Evolutionary conservation across 2,113 vertebrate species (phyloP), one percentile per base, ranked within the genome.

Genomic region (Haliaeetus leucogaster): DNA sequence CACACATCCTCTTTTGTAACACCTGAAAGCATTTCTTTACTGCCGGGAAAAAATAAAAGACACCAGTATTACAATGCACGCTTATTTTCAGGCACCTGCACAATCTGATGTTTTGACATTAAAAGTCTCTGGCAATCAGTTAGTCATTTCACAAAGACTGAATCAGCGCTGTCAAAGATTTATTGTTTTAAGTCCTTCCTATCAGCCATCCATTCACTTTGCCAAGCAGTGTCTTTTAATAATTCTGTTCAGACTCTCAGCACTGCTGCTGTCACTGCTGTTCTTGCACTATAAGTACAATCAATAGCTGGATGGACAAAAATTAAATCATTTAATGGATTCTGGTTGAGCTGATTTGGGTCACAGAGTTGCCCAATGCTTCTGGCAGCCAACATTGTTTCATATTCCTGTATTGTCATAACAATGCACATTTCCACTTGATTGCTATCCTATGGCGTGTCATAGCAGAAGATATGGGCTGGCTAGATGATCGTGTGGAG

Each of bases 271-370:
- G 85, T 91, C 93, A 68, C 72, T 62, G 76, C 83, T 95, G 36
- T 68, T 97, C 90, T 71, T 93, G 89, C 52, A n/a, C 89, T 91
- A 4, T 58, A 86, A 88, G 59, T 88, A 73, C 96, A 97, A 98
- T 98, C 98, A 98, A 98, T 98, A 98, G 70, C 80, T 96, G 94
- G 92, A 97, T 94, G 85, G 91, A 96, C 92, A 86, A 98, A 98
- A 98, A 97, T 97, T 98, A 97, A 98, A 98, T 98, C 81, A 94
- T 95, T 98, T 97, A 97, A 97, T 96, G 92, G 94, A 96, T 98
- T 98, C 96, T 98, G 96, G 90, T 87, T 98, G 97, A 96, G 96
- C 93, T 98, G 96, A 98, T 97, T 97, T 95, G 96, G 98, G 98
- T 98, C 96, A 91, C 83, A 94, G 89, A 90, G 89, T 93, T 95